Percentiles rank a stretch among this genome's conserved stretches.
phyloP scores from a whole-genome alignment of 1,140 invertebrate genomes.

The Stenopsyche tienmushanensis region DNA sequence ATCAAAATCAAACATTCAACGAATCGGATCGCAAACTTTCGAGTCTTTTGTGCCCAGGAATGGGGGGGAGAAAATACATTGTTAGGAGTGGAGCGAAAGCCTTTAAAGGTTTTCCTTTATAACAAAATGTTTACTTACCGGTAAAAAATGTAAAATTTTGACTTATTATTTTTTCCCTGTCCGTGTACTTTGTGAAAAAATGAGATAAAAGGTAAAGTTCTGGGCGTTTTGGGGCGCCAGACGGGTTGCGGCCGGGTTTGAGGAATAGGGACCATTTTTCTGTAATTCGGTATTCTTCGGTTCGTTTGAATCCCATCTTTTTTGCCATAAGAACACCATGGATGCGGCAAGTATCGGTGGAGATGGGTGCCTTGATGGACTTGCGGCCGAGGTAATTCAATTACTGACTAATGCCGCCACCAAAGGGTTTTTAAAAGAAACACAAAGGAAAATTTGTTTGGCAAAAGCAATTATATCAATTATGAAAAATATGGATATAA shows the following conservation, averaged over 20 bases:
- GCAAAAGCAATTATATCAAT: conserved; percentile 18
- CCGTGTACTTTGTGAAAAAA: conserved; percentile 11
- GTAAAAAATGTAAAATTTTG: conserved; percentile 9
- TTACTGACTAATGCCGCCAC: conserved; percentile 24
- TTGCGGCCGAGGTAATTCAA: conserved; percentile 17
- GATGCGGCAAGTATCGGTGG: conserved; percentile 2
- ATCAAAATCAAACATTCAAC: background rate
- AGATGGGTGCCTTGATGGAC: conserved; percentile 1
- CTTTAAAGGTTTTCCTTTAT: background rate
- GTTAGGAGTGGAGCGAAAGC: background rate
- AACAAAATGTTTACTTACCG: conserved; percentile 3
- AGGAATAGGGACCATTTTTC: conserved; percentile 11
- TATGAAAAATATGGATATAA: too few relatives aligned
- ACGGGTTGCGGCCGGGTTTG: background rate
- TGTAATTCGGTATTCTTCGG: conserved; percentile 38
- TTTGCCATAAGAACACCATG: conserved; percentile 1
- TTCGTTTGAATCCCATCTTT: conserved; percentile 41
- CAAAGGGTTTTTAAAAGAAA: conserved; percentile 29
- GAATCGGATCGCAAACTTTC: too few relatives aligned
- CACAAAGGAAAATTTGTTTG: conserved; percentile 20
- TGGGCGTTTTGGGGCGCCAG: background rate
- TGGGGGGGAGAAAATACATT: background rate
- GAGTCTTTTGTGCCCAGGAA: too few relatives aligned
- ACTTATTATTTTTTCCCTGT: conserved; percentile 14
- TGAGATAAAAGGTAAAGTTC: conserved; percentile 18